Percentiles rank a stretch among this genome's conserved stretches.
Conservation (phyloP, 2,888 invertebrate species). For the Alcis repandata region DNA sequence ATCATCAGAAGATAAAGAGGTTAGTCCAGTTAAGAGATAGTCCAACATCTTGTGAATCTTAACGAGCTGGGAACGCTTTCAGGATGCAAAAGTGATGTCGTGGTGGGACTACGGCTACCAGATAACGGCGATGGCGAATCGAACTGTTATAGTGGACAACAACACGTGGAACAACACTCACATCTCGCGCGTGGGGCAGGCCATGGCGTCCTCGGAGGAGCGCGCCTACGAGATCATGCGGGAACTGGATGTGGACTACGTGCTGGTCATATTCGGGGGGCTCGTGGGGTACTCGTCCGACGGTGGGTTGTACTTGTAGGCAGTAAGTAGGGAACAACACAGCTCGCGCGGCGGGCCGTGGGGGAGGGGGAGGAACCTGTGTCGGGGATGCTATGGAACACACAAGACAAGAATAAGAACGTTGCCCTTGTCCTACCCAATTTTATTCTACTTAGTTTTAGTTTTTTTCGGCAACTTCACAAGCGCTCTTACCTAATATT, state of each 20-base stretch:
- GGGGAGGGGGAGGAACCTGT: too few relatives aligned
- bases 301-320: conserved; percentile 84
- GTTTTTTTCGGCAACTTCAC: too few relatives aligned
- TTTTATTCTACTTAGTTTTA: too few relatives aligned
- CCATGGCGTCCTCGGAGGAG: conserved; percentile 99
- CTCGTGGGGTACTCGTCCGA: conserved; percentile 99
- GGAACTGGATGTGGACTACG: conserved; percentile 98
- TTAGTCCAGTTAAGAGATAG: too few relatives aligned
- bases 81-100: conserved; percentile 99
- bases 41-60: neutral
- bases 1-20: too few relatives aligned
- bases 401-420: too few relatives aligned
- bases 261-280: conserved; percentile 99
- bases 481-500: too few relatives aligned
- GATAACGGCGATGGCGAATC: conserved; percentile 99
- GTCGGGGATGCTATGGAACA: too few relatives aligned
- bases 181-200: conserved; percentile 98
- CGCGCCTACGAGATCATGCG: conserved; percentile 99
- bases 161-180: conserved; percentile 99
- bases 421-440: too few relatives aligned
- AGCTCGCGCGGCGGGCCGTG: too few relatives aligned
- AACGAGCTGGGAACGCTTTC: conserved; percentile 9
- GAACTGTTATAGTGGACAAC: conserved; percentile 99
- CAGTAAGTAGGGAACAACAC: too few relatives aligned
- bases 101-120: conserved; percentile 99